A percentile compares a stretch with the other conserved stretches of the same genome.
Evolutionary conservation across 2,113 vertebrate species (phyloP).

Genomic region (Nycticryphes semicollaris): DNA sequence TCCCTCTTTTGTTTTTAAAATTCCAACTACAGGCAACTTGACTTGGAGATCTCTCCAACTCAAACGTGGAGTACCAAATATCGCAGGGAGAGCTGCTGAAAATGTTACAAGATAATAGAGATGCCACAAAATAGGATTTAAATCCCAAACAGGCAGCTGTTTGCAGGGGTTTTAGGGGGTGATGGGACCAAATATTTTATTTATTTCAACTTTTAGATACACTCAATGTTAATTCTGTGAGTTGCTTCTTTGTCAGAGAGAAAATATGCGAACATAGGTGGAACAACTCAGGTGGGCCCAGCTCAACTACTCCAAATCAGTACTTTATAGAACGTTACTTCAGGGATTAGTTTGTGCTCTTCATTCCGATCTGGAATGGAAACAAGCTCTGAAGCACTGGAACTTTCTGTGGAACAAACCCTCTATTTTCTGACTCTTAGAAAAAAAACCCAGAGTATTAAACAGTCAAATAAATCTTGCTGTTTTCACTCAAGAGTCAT

Average conservation of each 20-base stretch:
- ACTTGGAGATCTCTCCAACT: background rate
- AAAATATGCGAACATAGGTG: background rate
- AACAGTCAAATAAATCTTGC: background rate
- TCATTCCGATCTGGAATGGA: background rate
- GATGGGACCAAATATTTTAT: background rate
- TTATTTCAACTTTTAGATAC: background rate
- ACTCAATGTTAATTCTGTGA: background rate
- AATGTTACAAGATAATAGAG: background rate
- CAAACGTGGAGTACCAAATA: background rate
- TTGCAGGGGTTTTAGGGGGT: background rate
- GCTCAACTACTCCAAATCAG: background rate
- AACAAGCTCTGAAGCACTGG: background rate
- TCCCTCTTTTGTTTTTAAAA: conserved; percentile 39
- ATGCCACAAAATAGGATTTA: background rate
- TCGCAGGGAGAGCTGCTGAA: background rate
- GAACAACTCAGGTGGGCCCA: background rate
- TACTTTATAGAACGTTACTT: background rate
- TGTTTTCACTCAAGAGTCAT: background rate
- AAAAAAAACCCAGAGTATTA: background rate
- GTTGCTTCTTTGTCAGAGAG: background rate
- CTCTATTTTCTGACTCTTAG: background rate
- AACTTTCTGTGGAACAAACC: background rate
- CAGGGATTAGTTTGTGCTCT: background rate
- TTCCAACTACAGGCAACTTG: background rate
- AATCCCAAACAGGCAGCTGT: background rate